A percentile compares a stretch with the other conserved stretches of the same genome.
These are phyloP conservation scores for Agapornis roseicollis DNA, from an alignment of 2,113 vertebrate genomes.

Conservation along the genomic window DNA sequence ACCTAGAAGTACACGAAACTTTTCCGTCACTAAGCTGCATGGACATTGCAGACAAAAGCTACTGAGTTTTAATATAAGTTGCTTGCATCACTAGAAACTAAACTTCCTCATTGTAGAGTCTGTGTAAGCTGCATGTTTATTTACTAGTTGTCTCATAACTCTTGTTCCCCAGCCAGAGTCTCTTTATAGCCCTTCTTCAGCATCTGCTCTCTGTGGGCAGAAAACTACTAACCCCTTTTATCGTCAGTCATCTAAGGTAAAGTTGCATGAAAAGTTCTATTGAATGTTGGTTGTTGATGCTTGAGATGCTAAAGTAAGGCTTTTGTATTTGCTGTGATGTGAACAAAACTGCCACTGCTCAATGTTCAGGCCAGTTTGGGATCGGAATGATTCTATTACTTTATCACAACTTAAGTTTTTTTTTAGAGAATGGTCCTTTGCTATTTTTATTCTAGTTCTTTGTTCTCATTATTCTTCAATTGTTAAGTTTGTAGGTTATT, in stretches of 20 bases:
- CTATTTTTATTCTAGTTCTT: neutral
- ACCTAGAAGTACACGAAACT: neutral
- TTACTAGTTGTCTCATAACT: constrained; percentile 61
- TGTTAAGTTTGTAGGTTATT: neutral
- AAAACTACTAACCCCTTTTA: constrained; percentile 76
- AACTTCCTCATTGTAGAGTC: constrained; percentile 17
- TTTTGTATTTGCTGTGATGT: constrained; percentile 50
- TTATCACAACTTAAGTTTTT: neutral
- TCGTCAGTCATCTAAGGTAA: constrained; percentile 75
- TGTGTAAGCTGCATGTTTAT: constrained; percentile 44
- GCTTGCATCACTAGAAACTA: constrained; percentile 38
- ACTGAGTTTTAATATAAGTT: constrained; percentile 24
- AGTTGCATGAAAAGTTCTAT: constrained; percentile 54
- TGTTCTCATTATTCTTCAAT: neutral
- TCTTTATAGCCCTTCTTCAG: constrained; percentile 70
- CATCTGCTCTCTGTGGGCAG: constrained; percentile 72
- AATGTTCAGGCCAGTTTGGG: neutral
- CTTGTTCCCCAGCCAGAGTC: constrained; percentile 75
- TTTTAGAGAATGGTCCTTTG: neutral
- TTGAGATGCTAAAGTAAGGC: neutral
- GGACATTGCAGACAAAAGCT: constrained; percentile 44
- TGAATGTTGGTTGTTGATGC: constrained; percentile 25
- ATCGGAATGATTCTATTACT: neutral
- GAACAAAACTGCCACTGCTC: neutral
- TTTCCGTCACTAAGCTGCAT: constrained; percentile 30